Base-by-base conservation (phyloP, 2,797 vertebrate species). In the Setipinna tenuifilis region DNA sequence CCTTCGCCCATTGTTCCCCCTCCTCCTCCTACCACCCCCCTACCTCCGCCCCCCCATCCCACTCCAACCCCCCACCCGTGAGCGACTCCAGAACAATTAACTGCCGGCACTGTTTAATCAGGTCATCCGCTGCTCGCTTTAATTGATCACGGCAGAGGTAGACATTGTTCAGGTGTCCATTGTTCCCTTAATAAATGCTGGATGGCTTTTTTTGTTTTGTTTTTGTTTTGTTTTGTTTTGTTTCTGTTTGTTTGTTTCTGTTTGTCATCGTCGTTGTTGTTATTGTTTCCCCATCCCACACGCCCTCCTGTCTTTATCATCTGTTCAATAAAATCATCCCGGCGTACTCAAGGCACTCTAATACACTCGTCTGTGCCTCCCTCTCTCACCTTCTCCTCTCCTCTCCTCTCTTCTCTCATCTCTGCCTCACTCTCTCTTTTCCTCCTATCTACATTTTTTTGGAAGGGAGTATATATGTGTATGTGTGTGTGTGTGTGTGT, bases 261-360 rank as follows among this genome's bases (percentile, higher is more conserved):
- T 75, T 71, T 71, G 19, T n/a, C 2, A 17, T 31, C 41, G 31
- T 78, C 16, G 19, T 78, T 78, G 17, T 41, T 19, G 31, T 41
- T 78, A 35, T 78, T 78, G 17, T 78, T 78, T 59, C 68, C 12
- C 9, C 65, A 31, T 16, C 65, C 68, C 71, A 78, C 31, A 78
- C 71, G 35, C 71, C 17, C 71, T 31, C 71, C 71, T 19, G 5
- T 41, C 54, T 86, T 89, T 87, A 88, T 91, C 89, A 88, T 86
- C 68, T 85, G 85, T 71, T 46, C 85, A 89, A 89, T 87, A 85
- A 89, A 90, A 89, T 89, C 82, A 87, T 58, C 85, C 48, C 21
- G 78, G 62, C 80, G 78, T 82, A 83, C 87, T 81, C 81, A 75
- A 86, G 87, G 78, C 89, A 87, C 86, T 87, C 89, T 83, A 85